Conservation (phyloP, 2,113 vertebrate genomes). For the Montifringilla adamsi region DNA sequence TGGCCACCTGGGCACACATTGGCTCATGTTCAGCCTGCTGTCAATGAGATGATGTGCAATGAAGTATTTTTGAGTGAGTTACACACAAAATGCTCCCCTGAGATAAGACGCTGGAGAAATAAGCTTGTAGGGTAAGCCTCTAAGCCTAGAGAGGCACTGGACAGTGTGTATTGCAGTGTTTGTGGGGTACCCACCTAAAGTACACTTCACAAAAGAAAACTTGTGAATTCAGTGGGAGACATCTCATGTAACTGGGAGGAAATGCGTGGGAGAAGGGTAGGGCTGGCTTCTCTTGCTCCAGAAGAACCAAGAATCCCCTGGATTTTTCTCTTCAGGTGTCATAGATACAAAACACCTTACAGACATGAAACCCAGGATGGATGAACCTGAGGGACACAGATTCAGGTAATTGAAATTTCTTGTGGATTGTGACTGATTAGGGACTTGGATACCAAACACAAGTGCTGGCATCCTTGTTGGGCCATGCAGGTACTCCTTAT, state of each 20-base stretch:
- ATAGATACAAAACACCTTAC: not conserved
- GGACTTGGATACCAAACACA: not conserved
- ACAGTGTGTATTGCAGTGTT: not conserved
- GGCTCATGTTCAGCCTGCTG: not conserved
- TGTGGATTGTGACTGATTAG: not conserved
- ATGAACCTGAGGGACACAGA: not conserved
- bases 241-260: not conserved
- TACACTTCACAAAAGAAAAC: not conserved
- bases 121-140: not conserved
- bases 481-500: not conserved
- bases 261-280: not conserved
- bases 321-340: not conserved
- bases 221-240: not conserved
- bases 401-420: not conserved
- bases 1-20: not conserved
- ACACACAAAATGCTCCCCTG: not conserved
- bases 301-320: not conserved
- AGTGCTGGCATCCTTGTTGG: not conserved
- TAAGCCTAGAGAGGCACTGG: not conserved
- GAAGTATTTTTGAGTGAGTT: not conserved
- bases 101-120: not conserved
- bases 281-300: not conserved
- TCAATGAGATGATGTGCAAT: not conserved
- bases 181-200: not conserved
- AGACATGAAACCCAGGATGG: fast-evolving